Percentiles rank a stretch among this genome's conserved stretches.
Conservation (phyloP, 2,113 vertebrate species). For the Equus przewalskii region DNA sequence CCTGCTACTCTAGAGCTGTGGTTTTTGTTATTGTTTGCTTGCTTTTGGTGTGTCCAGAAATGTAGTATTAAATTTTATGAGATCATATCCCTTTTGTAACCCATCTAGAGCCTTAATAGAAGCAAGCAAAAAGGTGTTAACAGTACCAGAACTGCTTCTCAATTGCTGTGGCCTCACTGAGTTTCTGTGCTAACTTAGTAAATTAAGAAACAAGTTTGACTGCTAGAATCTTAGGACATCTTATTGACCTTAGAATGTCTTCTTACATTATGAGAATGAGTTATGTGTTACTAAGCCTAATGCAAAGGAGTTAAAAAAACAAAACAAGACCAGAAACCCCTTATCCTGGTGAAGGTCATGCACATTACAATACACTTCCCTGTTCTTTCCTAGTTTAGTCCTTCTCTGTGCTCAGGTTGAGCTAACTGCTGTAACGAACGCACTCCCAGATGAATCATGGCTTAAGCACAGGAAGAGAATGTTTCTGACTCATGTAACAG, state of each 20-base stretch:
- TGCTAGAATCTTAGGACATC: background rate
- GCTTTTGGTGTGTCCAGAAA: background rate
- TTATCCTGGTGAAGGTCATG: background rate
- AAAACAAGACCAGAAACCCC: background rate
- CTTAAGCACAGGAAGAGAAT: background rate
- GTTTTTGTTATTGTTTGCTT: background rate
- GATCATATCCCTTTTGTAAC: background rate
- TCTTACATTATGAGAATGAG: background rate
- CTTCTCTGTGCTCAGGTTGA: background rate
- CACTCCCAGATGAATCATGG: background rate
- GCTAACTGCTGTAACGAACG: background rate
- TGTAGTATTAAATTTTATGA: background rate
- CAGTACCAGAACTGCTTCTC: background rate
- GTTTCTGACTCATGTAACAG: background rate
- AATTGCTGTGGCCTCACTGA: background rate
- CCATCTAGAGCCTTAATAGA: background rate
- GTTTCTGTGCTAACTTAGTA: background rate
- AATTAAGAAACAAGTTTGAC: background rate
- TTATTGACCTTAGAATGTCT: background rate
- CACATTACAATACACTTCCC: too few relatives aligned
- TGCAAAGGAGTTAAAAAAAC: background rate
- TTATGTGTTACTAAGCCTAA: background rate
- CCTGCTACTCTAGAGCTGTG: too few relatives aligned
- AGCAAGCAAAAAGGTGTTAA: background rate
- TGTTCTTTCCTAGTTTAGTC: background rate